Evolutionary conservation across 2,888 invertebrate species (phyloP).

Genomic region (Steinernema hermaphroditum): DNA sequence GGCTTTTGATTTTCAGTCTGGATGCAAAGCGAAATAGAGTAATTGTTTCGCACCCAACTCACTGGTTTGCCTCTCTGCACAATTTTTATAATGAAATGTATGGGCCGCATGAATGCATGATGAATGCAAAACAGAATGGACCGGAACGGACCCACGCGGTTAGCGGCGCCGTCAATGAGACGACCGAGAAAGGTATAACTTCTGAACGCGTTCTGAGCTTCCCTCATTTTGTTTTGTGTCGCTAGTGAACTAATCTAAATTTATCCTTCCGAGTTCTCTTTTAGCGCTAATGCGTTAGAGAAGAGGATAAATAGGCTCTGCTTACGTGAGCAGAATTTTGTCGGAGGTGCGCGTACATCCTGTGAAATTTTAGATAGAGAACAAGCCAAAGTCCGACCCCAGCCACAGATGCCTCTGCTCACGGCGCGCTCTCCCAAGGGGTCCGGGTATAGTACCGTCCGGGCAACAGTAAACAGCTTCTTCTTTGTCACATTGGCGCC

Average conservation of each 20-base stretch:
- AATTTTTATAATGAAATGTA: neutral
- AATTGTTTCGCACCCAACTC: no score
- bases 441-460: no score
- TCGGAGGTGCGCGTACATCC: constrained; percentile 22
- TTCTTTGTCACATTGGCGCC: no score
- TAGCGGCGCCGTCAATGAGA: neutral
- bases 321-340: constrained; percentile 26
- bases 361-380: constrained; percentile 16
- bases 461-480: neutral
- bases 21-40: no score
- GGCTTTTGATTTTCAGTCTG: no score
- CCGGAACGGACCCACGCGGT: no score
- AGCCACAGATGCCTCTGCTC: neutral
- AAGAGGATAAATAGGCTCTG: constrained; percentile 30
- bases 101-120: neutral
- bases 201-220: neutral
- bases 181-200: neutral
- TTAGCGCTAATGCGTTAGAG: constrained; percentile 25
- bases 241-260: constrained; percentile 12
- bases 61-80: neutral
- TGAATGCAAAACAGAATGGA: neutral
- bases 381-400: neutral
- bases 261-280: constrained; percentile 23
- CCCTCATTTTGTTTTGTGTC: neutral
- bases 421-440: neutral